phyloP scores from a whole-genome alignment of 2,113 vertebrate species.

The Peromyscus maniculatus region DNA sequence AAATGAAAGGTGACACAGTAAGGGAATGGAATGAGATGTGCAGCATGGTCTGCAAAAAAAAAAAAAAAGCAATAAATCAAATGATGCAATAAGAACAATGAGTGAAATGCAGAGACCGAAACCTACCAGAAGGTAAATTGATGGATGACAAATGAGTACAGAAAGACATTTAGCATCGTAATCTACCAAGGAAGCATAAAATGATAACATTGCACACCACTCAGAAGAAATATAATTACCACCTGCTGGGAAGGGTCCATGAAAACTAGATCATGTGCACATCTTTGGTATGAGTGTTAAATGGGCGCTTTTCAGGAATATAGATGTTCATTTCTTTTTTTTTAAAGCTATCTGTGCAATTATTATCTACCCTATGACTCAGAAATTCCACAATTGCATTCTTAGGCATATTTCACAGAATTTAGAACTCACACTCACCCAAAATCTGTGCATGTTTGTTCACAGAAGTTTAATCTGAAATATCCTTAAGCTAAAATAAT shows the following conservation, averaged over 20 bases:
- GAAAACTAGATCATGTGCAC: not conserved
- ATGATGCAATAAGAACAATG: not conserved
- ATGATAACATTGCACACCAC: not conserved
- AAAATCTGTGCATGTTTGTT: not conserved
- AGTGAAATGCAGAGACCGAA: not conserved
- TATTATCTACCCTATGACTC: not conserved
- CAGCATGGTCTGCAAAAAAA: too few relatives aligned
- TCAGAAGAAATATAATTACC: not conserved
- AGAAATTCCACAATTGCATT: not conserved
- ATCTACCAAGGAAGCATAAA: not conserved
- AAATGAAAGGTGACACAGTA: not conserved
- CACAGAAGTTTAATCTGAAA: not conserved
- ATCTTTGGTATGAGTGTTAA: not conserved
- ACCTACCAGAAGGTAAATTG: not conserved
- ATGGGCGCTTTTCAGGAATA: not conserved
- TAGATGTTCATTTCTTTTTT: not conserved
- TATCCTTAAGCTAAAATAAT: not conserved
- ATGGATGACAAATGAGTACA: not conserved
- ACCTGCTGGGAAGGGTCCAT: not conserved
- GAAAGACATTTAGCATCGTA: not conserved
- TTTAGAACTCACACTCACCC: not conserved
- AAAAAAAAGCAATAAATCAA: not conserved
- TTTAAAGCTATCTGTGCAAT: not conserved
- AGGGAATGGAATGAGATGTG: not conserved
- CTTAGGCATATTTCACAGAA: not conserved